phyloP scores from a whole-genome alignment of 1,140 invertebrate species.

The Oryctes rhinoceros region DNA sequence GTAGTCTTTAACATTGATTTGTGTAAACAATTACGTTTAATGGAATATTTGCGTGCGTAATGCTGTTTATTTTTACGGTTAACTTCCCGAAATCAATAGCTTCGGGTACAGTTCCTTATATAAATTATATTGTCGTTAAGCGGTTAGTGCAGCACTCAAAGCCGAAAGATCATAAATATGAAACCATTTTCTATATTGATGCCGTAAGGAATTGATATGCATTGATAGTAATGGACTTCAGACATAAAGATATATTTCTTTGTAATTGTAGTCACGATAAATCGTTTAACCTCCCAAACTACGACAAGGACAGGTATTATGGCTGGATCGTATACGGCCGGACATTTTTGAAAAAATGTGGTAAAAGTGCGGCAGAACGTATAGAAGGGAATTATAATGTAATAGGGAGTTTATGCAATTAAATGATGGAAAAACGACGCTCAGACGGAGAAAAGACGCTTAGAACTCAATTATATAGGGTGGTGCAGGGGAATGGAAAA shows the following conservation, averaged over 20 bases:
- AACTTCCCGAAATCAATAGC: not conserved
- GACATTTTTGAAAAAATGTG: no score
- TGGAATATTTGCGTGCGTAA: not conserved
- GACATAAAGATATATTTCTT: not conserved
- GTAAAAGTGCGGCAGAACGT: no score
- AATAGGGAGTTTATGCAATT: no score
- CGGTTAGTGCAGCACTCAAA: not conserved
- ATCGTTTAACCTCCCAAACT: not conserved
- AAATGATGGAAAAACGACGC: no score
- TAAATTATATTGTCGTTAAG: not conserved
- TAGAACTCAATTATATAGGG: no score
- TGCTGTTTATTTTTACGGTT: not conserved
- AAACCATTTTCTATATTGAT: not conserved
- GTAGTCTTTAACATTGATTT: not conserved
- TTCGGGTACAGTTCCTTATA: not conserved
- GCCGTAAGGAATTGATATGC: no score
- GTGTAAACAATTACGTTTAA: constrained; percentile 5
- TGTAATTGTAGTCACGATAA: not conserved
- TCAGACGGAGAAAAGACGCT: no score
- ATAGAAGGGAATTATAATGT: no score
- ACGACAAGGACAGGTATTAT: no score
- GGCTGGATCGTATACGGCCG: no score
- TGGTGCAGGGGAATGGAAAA: no score
- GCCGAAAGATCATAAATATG: not conserved
- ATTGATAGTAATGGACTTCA: not conserved